Base-by-base conservation (phyloP, 2,113 vertebrate genomes). In the Himantopus leucocephalus region DNA sequence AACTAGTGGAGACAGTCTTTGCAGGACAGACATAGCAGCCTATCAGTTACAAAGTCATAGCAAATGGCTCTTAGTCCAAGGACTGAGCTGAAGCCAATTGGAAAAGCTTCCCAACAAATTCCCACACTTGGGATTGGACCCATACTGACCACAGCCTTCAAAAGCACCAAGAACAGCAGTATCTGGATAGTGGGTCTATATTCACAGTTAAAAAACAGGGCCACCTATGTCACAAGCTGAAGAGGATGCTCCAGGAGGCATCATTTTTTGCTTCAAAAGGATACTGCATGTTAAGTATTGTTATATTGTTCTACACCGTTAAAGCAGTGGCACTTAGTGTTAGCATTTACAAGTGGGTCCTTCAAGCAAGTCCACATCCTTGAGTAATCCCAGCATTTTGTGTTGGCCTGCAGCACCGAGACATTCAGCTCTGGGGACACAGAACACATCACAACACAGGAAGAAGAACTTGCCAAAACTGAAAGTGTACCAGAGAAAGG, bases 281-380 rank as follows among this genome's bases (percentile, higher is more conserved):
- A 79, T 37, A 47, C 64, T 72, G 60, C 64, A 15, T 3, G n/a
- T 64, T 22, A 45, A 67, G 75, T 68, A 68, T 24, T 8, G 29
- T 53, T 53, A 29, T 7, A 16, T 18, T 62, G 79, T 87, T 80
- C 87, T 73, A 30, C 18, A 50, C 53, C 9, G 7, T 35, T 63
- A 55, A 74, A 96, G 89, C 86, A 70, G 78, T 37, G 90, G 96
- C 96, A 96, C 96, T 96, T 93, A 41, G 93, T 76, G 87, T 95
- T 74, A 52, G 48, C 67, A 26, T 15, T 16, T 45, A 29, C 35
- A 39, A 35, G 45, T 3, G 70, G 47, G 41, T 43, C 74, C 85
- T 78, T 77, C 39, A 34, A n/a, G 50, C 34, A 67, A 75, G 23
- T 35, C 80, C 77, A 35, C 24, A 29, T 47, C 79, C 71, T 88